These are phyloP conservation scores for Himalopsyche tibetana DNA, from an alignment of 2,888 invertebrate genomes.

Conservation along the genomic window DNA sequence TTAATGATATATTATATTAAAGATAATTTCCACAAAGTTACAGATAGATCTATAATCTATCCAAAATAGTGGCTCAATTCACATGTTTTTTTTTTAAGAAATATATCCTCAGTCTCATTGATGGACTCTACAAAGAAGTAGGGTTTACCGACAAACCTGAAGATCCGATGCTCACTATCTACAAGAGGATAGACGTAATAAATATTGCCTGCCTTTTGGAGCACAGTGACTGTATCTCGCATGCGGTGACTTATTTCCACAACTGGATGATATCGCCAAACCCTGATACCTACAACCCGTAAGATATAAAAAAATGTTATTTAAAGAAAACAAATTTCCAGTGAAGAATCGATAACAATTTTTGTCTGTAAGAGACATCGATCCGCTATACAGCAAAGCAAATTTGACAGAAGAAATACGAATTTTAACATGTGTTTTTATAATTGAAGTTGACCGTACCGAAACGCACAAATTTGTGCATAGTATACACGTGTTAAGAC, in stretches of 20 bases:
- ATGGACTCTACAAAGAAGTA: constrained; percentile 81
- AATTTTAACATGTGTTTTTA: too few relatives aligned
- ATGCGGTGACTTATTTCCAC: constrained; percentile 83
- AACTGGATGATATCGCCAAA: constrained; percentile 85
- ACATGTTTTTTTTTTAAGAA: constrained; percentile 73
- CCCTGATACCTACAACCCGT: constrained; percentile 87
- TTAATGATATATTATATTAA: constrained; percentile 39
- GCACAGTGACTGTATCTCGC: constrained; percentile 84
- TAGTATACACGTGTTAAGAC: too few relatives aligned
- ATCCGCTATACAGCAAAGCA: too few relatives aligned
- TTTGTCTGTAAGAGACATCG: too few relatives aligned
- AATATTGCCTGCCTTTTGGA: constrained; percentile 87
- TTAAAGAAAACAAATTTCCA: too few relatives aligned
- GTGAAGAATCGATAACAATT: too few relatives aligned
- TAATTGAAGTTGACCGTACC: too few relatives aligned
- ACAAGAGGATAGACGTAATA: constrained; percentile 84
- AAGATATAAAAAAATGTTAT: constrained; percentile 69
- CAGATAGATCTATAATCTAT: neutral
- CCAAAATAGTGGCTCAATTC: neutral
- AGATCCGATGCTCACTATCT: constrained; percentile 83
- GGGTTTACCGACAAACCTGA: constrained; percentile 81
- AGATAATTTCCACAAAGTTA: neutral
- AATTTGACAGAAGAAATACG: too few relatives aligned
- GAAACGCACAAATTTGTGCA: too few relatives aligned
- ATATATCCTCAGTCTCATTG: constrained; percentile 81